phyloP scores from a whole-genome alignment of 1,140 invertebrate genomes.

The Temnothorax nylanderi region DNA sequence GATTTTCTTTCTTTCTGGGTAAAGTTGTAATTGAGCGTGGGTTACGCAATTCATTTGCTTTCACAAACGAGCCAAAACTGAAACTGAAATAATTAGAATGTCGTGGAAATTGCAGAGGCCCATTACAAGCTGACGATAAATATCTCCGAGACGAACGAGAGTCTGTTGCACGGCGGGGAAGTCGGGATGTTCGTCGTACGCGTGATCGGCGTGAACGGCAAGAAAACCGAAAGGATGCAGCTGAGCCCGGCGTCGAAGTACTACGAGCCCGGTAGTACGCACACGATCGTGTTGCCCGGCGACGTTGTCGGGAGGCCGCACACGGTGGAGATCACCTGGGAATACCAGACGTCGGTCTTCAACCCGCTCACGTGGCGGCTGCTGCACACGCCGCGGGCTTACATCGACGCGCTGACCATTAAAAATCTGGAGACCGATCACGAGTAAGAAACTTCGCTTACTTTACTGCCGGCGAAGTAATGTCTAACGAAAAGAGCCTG shows the following conservation, averaged over 20 bases:
- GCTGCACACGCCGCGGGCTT: conserved; percentile 89
- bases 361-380: conserved; percentile 94
- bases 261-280: conserved; percentile 90
- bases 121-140: conserved; percentile 92
- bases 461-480: background rate
- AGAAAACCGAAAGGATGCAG: conserved; percentile 87
- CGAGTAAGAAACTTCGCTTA: conserved; percentile 84
- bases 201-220: conserved; percentile 88
- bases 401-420: conserved; percentile 89
- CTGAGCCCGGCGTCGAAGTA: conserved; percentile 86
- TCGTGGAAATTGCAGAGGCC: conserved; percentile 86
- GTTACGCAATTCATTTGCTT: background rate
- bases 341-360: conserved; percentile 91
- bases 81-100: background rate
- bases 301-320: conserved; percentile 88
- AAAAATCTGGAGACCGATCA: conserved; percentile 89
- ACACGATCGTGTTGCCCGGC: conserved; percentile 89
- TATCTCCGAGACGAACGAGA: conserved; percentile 90
- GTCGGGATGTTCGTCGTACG: conserved; percentile 90
- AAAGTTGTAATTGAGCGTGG: background rate
- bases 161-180: conserved; percentile 91
- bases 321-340: conserved; percentile 91
- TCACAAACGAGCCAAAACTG: too few species aligned
- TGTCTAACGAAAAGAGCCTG: background rate
- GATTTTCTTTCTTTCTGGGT: background rate